Evolutionary conservation across 2,113 vertebrate species (phyloP).

Genomic region (Ursus arctos): DNA sequence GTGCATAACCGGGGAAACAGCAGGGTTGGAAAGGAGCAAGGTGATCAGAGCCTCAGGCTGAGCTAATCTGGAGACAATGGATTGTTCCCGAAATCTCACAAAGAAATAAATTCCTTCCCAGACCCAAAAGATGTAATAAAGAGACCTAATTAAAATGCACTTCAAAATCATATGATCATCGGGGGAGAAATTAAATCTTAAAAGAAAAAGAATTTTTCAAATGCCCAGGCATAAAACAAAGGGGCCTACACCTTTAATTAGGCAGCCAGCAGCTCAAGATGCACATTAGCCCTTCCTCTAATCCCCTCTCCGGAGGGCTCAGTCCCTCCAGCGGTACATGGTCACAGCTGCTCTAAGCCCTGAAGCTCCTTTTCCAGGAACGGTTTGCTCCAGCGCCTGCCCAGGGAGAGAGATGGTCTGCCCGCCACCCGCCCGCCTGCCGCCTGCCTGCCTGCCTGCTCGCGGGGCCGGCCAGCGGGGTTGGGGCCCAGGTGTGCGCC

Average conservation of each 20-base stretch:
- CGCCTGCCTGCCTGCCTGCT: too few relatives aligned
- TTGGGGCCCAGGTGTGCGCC: too few relatives aligned
- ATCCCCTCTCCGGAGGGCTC: too few relatives aligned
- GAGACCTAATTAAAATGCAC: slow-evolving; percentile 70
- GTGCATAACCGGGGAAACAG: background rate
- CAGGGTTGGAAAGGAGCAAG: background rate
- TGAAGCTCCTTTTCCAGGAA: too few relatives aligned
- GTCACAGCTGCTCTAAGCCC: too few relatives aligned
- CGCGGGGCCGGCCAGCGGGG: too few relatives aligned
- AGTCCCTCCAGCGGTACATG: background rate
- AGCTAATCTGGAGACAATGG: background rate
- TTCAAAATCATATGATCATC: slow-evolving; percentile 66
- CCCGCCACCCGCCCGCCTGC: too few relatives aligned
- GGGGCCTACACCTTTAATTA: too few relatives aligned
- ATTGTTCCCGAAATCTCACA: slow-evolving; percentile 49
- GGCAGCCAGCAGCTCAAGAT: too few relatives aligned
- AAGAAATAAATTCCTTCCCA: slow-evolving; percentile 67
- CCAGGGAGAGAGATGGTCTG: too few relatives aligned
- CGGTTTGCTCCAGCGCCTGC: too few relatives aligned
- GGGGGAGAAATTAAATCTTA: slow-evolving; percentile 72
- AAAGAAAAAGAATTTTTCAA: slow-evolving; percentile 59
- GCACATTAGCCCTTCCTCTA: too few relatives aligned
- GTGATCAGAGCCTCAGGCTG: background rate
- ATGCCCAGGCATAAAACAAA: slow-evolving; percentile 43
- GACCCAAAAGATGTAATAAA: slow-evolving; percentile 64